A percentile compares a stretch with the other conserved stretches of the same genome.
phyloP scores from a whole-genome alignment of 2,888 invertebrate genomes.

The Acronicta psi region DNA sequence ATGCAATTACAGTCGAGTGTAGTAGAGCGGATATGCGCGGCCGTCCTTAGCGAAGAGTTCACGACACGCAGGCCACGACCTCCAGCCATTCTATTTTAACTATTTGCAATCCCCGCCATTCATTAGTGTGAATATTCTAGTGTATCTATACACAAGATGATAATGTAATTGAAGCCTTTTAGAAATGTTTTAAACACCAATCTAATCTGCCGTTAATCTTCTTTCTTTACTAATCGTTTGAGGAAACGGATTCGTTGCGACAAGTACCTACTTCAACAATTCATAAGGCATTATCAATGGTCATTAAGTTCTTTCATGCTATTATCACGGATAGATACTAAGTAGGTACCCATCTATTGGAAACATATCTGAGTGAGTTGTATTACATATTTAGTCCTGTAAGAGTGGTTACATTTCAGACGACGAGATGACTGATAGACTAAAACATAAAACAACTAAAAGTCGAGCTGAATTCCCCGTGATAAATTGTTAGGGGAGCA shows the following conservation, averaged over 20 bases:
- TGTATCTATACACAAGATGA: conserved; percentile 9
- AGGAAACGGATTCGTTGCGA: conserved; percentile 27
- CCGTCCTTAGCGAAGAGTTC: conserved; percentile 20
- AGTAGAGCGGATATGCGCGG: conserved; percentile 1
- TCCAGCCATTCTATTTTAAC: conserved; percentile 35
- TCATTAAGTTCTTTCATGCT: conserved; percentile 15
- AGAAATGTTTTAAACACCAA: conserved; percentile 10
- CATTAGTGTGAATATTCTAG: conserved; percentile 20
- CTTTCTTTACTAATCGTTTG: conserved; percentile 27
- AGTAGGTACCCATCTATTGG: conserved; percentile 9
- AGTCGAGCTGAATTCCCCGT: too few species aligned
- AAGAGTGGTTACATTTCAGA: too few species aligned
- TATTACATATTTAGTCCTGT: too few species aligned
- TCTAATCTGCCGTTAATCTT: conserved; percentile 31
- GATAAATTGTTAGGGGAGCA: too few species aligned
- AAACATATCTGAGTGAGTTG: conserved; percentile 7
- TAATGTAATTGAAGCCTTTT: conserved; percentile 16
- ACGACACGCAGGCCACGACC: conserved; percentile 33
- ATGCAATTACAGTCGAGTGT: background rate
- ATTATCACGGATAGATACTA: conserved; percentile 13
- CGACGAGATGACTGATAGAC: too few species aligned
- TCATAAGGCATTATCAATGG: conserved; percentile 15
- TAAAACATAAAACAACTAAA: too few species aligned
- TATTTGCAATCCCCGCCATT: conserved; percentile 27
- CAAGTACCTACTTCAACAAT: conserved; percentile 10